A percentile compares a stretch with the other conserved stretches of the same genome.
phyloP scores from a whole-genome alignment of 2,113 vertebrate genomes.

The Channa argus region DNA sequence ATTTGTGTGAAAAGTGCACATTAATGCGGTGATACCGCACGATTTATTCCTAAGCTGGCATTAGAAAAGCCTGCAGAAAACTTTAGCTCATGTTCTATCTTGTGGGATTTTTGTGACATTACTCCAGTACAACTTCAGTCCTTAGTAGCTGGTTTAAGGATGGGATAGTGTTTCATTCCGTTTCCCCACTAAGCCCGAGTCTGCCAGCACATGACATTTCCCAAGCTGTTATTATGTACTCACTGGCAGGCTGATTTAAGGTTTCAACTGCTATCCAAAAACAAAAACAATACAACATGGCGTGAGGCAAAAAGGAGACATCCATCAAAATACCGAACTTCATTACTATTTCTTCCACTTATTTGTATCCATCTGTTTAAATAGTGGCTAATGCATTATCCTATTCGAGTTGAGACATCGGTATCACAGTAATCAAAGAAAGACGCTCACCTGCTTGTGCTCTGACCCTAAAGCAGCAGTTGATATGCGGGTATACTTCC shows the following conservation, averaged over 20 bases:
- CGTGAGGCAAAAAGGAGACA: background rate
- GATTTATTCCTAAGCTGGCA: background rate
- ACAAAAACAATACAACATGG: background rate
- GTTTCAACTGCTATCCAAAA: background rate
- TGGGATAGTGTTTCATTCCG: background rate
- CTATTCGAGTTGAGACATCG: background rate
- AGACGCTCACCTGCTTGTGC: slow-evolving; percentile 69
- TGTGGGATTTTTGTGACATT: background rate
- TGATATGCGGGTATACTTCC: slow-evolving; percentile 53
- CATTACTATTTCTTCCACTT: background rate
- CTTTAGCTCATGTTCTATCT: background rate
- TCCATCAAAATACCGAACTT: background rate
- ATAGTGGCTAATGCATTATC: background rate
- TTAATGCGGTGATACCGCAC: background rate
- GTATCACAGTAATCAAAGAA: background rate
- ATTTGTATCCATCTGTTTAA: background rate
- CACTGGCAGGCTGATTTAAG: background rate
- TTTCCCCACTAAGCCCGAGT: background rate
- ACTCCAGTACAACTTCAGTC: background rate
- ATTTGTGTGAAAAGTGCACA: background rate
- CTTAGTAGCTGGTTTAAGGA: background rate
- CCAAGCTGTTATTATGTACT: background rate
- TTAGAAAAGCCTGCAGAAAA: background rate
- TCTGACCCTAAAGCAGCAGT: slow-evolving; percentile 53
- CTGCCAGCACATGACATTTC: background rate